phyloP scores from a whole-genome alignment of 2,113 vertebrate species.

The Brachyistius frenatus region DNA sequence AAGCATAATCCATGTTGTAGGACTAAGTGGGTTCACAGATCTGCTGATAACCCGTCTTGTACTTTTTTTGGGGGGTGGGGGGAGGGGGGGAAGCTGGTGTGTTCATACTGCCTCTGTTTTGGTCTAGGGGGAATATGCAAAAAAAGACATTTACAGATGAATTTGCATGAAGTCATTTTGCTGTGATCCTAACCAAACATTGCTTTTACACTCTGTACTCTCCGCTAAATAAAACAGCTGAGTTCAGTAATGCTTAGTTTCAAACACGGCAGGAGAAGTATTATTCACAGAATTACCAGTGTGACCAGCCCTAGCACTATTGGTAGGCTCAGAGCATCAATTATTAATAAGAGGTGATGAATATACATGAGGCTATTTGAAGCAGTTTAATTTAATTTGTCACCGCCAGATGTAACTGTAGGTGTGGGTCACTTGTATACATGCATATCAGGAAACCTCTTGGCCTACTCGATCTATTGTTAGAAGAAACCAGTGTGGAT shows the following conservation, averaged over 20 bases:
- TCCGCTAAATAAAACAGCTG: no score
- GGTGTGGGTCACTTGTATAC: neutral
- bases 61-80: neutral
- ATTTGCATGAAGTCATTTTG: conserved; percentile 17
- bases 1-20: conserved; percentile 44
- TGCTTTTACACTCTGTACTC: conserved; percentile 24
- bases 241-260: conserved; percentile 19
- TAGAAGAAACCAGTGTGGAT: neutral
- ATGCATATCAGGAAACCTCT: neutral
- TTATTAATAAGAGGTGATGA: conserved; percentile 54
- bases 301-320: conserved; percentile 17
- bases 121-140: conserved; percentile 15
- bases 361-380: conserved; percentile 47
- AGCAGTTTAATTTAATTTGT: conserved; percentile 41
- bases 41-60: neutral
- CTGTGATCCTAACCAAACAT: neutral
- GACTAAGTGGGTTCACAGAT: conserved; percentile 19
- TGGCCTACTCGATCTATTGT: neutral
- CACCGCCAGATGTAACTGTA: neutral
- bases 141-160: conserved; percentile 9
- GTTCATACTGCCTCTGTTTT: conserved; percentile 13
- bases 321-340: conserved; percentile 35
- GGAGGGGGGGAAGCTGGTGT: neutral
- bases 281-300: conserved; percentile 3
- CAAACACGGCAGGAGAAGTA: conserved; percentile 19